Percentiles rank a stretch among this genome's conserved stretches.
Evolutionary conservation across 2,797 vertebrate genomes (phyloP).

Genomic region (Nasua narica): DNA sequence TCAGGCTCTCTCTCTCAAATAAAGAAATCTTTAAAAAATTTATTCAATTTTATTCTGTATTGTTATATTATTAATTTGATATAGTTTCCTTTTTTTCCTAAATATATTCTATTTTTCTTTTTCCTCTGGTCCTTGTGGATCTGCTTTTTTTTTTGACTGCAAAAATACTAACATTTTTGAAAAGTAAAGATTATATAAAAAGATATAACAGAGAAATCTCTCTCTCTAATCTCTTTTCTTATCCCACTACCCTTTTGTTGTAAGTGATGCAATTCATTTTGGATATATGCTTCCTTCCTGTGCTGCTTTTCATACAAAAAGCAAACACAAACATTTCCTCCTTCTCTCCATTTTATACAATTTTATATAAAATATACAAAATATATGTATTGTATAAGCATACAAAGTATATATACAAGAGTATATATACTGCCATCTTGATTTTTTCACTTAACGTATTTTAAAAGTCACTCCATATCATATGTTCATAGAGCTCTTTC

Average conservation of each 20-base stretch:
- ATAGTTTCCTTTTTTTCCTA: background rate
- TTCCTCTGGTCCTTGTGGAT: background rate
- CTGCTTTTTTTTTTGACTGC: background rate
- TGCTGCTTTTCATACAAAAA: background rate
- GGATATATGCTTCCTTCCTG: background rate
- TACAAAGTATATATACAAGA: background rate
- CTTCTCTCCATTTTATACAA: background rate
- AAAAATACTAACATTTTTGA: background rate
- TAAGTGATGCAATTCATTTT: background rate
- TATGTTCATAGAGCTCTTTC: background rate
- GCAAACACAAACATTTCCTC: background rate
- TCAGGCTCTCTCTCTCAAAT: too few relatives aligned
- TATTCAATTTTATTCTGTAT: background rate
- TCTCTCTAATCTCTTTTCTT: background rate
- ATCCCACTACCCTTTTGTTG: background rate
- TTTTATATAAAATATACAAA: background rate
- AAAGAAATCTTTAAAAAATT: background rate
- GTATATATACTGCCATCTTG: background rate
- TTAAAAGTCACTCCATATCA: background rate
- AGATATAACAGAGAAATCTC: background rate
- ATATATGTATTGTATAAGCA: background rate
- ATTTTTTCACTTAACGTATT: background rate
- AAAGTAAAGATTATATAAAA: background rate
- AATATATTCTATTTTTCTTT: background rate
- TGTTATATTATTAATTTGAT: background rate